Evolutionary conservation across 2,888 invertebrate species (phyloP).

Genomic region (Tachina fera): DNA sequence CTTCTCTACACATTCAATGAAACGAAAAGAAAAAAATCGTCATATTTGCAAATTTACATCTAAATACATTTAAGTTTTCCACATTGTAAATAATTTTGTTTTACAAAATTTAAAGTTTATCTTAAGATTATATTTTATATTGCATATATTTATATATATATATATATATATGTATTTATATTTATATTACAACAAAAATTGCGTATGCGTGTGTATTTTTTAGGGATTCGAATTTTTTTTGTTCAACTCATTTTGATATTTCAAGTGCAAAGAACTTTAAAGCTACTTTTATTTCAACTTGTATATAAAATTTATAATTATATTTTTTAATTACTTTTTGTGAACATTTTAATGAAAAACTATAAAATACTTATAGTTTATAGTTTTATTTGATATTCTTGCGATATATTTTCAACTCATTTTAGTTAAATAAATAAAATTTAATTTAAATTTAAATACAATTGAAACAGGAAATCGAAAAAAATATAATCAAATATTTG

Average conservation of each 20-base stretch:
- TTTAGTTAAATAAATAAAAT: not conserved
- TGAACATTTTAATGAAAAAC: slow-evolving; percentile 22
- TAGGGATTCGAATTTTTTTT: slow-evolving; percentile 44
- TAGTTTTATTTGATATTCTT: slow-evolving; percentile 51
- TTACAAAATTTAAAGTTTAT: not conserved
- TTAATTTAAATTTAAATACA: not conserved
- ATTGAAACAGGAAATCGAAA: not conserved
- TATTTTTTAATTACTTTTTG: not conserved
- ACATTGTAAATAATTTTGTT: slow-evolving; percentile 9
- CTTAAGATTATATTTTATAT: not conserved
- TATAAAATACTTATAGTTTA: not conserved
- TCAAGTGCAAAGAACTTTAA: slow-evolving; percentile 59
- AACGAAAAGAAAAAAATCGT: slow-evolving; percentile 7
- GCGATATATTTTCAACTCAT: slow-evolving; percentile 34
- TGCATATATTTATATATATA: not conserved
- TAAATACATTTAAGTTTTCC: slow-evolving; percentile 13
- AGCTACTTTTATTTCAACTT: slow-evolving; percentile 39
- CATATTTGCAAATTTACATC: slow-evolving; percentile 37
- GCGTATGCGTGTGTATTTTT: slow-evolving; percentile 23
- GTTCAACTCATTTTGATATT: slow-evolving; percentile 21
- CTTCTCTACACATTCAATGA: slow-evolving; percentile 65
- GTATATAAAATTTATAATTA: slow-evolving; percentile 41
- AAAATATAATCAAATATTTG: not conserved
- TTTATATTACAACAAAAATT: slow-evolving; percentile 59
- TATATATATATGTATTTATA: not conserved